A percentile compares a stretch with the other conserved stretches of the same genome.
These are phyloP conservation scores for Sphaerophoria rueppellii DNA, from an alignment of 2,888 invertebrate species.

Conservation along the genomic window DNA sequence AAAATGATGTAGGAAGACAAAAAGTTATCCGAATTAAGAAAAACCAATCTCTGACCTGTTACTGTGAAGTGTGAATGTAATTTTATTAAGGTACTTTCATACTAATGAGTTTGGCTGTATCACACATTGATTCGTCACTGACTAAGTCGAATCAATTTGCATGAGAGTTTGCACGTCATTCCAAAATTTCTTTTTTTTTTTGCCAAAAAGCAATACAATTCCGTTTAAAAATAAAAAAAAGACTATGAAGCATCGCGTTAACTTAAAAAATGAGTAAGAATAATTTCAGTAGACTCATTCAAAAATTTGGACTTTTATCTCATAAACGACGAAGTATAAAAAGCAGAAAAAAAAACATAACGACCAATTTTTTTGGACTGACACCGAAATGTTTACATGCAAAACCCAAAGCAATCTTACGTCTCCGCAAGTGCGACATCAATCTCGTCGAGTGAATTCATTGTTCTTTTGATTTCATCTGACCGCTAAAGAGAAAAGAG, in stretches of 20 bases:
- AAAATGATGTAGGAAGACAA: too few species aligned
- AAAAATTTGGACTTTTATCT: slow-evolving; percentile 14
- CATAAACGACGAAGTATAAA: not conserved
- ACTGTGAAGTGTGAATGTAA: not conserved
- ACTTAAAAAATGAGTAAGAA: slow-evolving; percentile 12
- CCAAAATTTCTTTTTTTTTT: slow-evolving; percentile 11
- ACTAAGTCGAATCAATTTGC: not conserved
- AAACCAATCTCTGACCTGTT: not conserved
- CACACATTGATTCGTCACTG: slow-evolving; percentile 19
- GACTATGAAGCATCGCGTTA: slow-evolving; percentile 3
- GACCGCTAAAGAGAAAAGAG: slow-evolving; percentile 1
- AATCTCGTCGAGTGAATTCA: slow-evolving; percentile 25
- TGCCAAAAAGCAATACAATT: too few species aligned
- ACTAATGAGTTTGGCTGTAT: not conserved
- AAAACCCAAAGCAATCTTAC: slow-evolving; percentile 20
- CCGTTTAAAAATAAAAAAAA: too few species aligned
- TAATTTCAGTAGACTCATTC: not conserved
- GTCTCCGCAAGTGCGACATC: slow-evolving; percentile 45
- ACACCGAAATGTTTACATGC: slow-evolving; percentile 36
- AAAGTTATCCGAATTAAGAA: not conserved
- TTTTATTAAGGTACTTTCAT: not conserved
- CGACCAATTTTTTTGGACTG: slow-evolving; percentile 11
- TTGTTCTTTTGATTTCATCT: slow-evolving; percentile 33
- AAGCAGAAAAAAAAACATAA: not conserved
- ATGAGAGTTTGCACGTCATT: slow-evolving; percentile 20